Percentiles rank a stretch among this genome's conserved stretches.
These are phyloP conservation scores for Drosophila yakuba DNA, from an alignment of 1,140 invertebrate genomes.

Conservation along the genomic window DNA sequence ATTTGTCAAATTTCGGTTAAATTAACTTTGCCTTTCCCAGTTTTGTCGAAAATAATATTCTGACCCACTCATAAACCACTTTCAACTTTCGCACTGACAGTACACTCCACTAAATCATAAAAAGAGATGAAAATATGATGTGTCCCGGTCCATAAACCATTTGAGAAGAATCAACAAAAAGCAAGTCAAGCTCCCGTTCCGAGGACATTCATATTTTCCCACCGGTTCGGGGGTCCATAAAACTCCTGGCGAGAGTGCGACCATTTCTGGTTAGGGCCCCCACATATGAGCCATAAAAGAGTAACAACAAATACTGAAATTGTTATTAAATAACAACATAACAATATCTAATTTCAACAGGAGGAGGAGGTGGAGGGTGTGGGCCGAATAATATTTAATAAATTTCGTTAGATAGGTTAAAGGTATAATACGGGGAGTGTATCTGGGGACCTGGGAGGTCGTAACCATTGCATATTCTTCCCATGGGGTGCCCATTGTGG, in stretches of 20 bases:
- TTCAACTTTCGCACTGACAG: conserved; percentile 34
- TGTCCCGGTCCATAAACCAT: conserved; percentile 44
- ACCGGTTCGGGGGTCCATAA: conserved; percentile 19
- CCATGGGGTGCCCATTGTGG: conserved; percentile 46
- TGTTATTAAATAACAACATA: conserved; percentile 79
- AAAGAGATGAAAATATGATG: conserved; percentile 49
- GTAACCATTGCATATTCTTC: conserved; percentile 57
- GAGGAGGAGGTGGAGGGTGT: not conserved
- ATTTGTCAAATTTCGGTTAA: conserved; percentile 21
- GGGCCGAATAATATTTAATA: conserved; percentile 61
- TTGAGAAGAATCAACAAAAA: conserved; percentile 38
- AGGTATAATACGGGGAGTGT: not conserved
- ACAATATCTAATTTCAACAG: conserved; percentile 72
- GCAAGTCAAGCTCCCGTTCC: conserved; percentile 9
- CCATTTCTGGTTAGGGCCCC: conserved; percentile 13
- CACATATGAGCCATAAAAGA: conserved; percentile 52
- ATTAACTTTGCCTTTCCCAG: conserved; percentile 38
- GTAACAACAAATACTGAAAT: conserved; percentile 60
- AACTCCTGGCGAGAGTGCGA: conserved; percentile 10
- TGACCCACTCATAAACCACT: conserved; percentile 52
- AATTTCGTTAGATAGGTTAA: conserved; percentile 34
- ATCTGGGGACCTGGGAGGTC: conserved; percentile 12
- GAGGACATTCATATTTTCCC: conserved; percentile 8
- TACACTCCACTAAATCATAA: conserved; percentile 41
- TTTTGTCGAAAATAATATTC: conserved; percentile 18